These are phyloP conservation scores for Caenorhabditis sp. DNA, from an alignment of 2,888 invertebrate genomes.

Conservation along the genomic window DNA sequence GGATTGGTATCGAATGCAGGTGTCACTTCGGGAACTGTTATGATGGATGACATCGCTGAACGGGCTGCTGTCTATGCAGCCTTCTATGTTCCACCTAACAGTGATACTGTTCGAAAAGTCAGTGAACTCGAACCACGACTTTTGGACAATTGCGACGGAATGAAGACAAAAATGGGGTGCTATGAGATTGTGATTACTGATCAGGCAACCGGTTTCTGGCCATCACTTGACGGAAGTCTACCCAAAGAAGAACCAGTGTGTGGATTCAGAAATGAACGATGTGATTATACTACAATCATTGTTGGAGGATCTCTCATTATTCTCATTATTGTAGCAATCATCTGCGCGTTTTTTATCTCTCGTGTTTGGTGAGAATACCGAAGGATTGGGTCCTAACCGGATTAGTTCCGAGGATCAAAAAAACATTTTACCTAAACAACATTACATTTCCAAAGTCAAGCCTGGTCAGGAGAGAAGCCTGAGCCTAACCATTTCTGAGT, in stretches of 20 bases:
- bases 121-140: slow-evolving; percentile 63
- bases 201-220: slow-evolving; percentile 67
- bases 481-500: too few species aligned
- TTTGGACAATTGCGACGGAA: slow-evolving; percentile 62
- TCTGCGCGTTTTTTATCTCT: slow-evolving; percentile 50
- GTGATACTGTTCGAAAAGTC: slow-evolving; percentile 66
- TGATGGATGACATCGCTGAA: slow-evolving; percentile 69
- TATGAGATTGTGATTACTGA: slow-evolving; percentile 63
- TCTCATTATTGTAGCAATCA: slow-evolving; percentile 32
- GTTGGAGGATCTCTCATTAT: slow-evolving; percentile 34
- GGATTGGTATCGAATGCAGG: slow-evolving; percentile 62
- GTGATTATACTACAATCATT: slow-evolving; percentile 57
- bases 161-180: slow-evolving; percentile 60
- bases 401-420: slow-evolving; percentile 15
- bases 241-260: slow-evolving; percentile 64
- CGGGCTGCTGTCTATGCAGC: slow-evolving; percentile 68
- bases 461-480: too few species aligned
- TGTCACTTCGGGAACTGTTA: slow-evolving; percentile 59
- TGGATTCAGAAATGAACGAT: slow-evolving; percentile 63
- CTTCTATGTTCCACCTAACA: slow-evolving; percentile 66
- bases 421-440: too few species aligned
- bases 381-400: background rate
- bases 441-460: too few species aligned
- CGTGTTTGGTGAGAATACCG: slow-evolving; percentile 51
- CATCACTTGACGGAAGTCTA: slow-evolving; percentile 58